Conservation (phyloP, 2,113 vertebrate genomes). For the Sylvietta virens region DNA sequence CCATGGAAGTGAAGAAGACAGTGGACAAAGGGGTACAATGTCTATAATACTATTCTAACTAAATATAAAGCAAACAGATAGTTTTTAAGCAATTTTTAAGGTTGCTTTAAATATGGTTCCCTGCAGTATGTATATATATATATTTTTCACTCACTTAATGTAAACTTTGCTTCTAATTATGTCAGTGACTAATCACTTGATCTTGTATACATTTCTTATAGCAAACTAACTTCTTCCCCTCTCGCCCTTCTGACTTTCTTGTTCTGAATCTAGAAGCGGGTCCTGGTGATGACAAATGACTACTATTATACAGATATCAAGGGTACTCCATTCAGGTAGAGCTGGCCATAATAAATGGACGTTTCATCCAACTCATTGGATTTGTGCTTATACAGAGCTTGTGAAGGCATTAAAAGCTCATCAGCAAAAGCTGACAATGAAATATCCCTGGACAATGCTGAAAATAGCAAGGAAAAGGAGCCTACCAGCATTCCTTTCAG, state of each 20-base stretch:
- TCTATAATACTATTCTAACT: constrained; percentile 53
- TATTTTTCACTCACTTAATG: not conserved
- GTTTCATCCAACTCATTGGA: constrained; percentile 64
- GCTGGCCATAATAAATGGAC: constrained; percentile 67
- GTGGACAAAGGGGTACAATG: constrained; percentile 94
- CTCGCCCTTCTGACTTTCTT: constrained; percentile 55
- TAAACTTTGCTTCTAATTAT: not conserved
- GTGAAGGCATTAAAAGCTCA: constrained; percentile 68
- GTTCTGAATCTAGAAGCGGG: constrained; percentile 88
- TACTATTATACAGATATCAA: constrained; percentile 99
- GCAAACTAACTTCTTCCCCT: constrained; percentile 62
- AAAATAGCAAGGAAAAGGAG: constrained; percentile 66
- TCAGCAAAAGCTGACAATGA: constrained; percentile 65
- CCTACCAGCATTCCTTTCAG: constrained; percentile 61
- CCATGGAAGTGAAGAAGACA: constrained; percentile 98
- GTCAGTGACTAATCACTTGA: constrained; percentile 37
- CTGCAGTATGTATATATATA: not conserved
- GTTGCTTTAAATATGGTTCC: constrained; percentile 13
- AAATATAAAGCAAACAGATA: constrained; percentile 46
- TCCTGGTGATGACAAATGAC: constrained; percentile 96
- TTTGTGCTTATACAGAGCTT: constrained; percentile 66
- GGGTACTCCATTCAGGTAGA: constrained; percentile 98
- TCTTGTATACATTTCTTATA: constrained; percentile 43
- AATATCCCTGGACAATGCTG: constrained; percentile 68
- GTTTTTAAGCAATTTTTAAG: constrained; percentile 23